Evolutionary conservation across 2,888 invertebrate species (phyloP).

Genomic region (Odontocolon sp.): DNA sequence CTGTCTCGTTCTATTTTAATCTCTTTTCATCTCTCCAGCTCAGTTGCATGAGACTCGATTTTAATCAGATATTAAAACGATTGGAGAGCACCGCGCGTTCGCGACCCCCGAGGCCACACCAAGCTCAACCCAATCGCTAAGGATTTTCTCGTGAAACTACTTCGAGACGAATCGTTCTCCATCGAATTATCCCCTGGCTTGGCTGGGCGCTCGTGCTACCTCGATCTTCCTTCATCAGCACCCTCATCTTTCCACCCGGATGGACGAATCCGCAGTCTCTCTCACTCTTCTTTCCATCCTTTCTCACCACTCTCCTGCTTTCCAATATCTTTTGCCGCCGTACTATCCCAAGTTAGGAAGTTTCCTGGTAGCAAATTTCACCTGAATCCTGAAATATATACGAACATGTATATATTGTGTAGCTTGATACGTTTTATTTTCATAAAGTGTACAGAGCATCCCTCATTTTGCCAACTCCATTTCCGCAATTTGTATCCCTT

Average conservation of each 20-base stretch:
- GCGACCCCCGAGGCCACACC: conserved; percentile 18
- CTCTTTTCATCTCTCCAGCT: conserved; percentile 2
- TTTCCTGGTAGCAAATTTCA: conserved; percentile 16
- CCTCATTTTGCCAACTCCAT: neutral
- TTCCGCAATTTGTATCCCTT: no score
- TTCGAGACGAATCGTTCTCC: conserved; percentile 18
- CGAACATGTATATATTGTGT: neutral
- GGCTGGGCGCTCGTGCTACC: conserved; percentile 2
- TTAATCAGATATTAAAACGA: conserved; percentile 51
- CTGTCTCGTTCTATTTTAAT: conserved; percentile 8
- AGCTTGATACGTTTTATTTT: neutral
- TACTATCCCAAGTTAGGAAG: conserved; percentile 16
- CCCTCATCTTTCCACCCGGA: conserved; percentile 21
- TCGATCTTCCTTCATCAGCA: conserved; percentile 19
- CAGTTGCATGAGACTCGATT: conserved; percentile 30
- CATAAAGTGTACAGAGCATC: neutral
- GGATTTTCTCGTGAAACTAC: conserved; percentile 17
- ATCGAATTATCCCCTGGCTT: conserved; percentile 29
- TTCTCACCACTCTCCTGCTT: neutral
- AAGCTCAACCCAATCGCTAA: conserved; percentile 1
- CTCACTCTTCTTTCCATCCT: neutral
- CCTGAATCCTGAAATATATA: neutral
- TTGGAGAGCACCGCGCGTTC: neutral
- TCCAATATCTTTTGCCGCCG: conserved; percentile 10
- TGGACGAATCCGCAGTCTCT: conserved; percentile 5